Evolutionary conservation across 2,113 vertebrate genomes (phyloP), one percentile per base, ranked within the genome.

Genomic region (Thermophis baileyi): DNA sequence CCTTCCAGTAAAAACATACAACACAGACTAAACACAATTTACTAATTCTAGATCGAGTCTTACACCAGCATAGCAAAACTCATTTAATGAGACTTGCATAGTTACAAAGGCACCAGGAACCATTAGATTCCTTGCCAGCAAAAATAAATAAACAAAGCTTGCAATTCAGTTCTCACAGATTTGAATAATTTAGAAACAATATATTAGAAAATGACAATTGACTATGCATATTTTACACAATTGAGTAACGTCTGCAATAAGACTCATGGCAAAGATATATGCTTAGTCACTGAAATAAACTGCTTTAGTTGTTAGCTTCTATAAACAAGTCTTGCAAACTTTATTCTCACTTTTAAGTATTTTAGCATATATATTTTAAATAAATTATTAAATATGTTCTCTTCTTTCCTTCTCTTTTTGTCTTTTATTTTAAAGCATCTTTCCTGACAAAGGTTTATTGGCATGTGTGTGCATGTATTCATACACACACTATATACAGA

Each of bases 81-180:
- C 88, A 91, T 96, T 97, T 97, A 97, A 97, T 97, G 94, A 88
- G 94, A 92, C 94, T 96, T 97, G 92, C 86, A 3, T 93, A 85
- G 91, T 94, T 94, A 94, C 81, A 53, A 86, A 63, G 96, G 63
- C 18, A 20, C 95, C 54, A 55, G 86, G 94, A 95, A 93, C 63
- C 63, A 25, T 96, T 95, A 95, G 6, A 11, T 60, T 95, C 95
- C 93, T 95, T 51, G 1, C 51, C 94, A 93, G 94, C 10, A 40
- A 11, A 92, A 3, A 1, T 89, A 24, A 94, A 94, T 94, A 96
- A 96, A 94, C 94, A 89, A 95, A 94, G 93, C 89, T 94, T 30
- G 9, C 8, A 14, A 89, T 91, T 97, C 95, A 93, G 94, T 53
- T 3, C 94, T 95, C 94, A 94, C 93, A 93, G 93, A 44, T 49